phyloP scores from a whole-genome alignment of 2,113 vertebrate genomes.

The Dolichotis patagonum region DNA sequence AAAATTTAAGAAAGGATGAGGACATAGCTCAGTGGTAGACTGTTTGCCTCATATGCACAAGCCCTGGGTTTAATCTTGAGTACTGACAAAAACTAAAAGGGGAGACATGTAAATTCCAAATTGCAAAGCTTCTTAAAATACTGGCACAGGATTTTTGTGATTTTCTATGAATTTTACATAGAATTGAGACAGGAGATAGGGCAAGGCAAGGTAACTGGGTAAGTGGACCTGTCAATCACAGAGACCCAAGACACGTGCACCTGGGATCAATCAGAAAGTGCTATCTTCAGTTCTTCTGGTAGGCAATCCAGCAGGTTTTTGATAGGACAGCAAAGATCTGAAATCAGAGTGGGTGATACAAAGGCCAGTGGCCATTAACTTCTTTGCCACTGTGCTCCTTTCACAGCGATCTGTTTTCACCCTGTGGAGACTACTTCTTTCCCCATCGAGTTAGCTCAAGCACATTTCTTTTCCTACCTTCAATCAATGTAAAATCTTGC shows the following conservation, averaged over 20 bases:
- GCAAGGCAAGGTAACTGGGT: neutral
- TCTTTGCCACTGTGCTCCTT: neutral
- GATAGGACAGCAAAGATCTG: neutral
- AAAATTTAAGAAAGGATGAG: neutral
- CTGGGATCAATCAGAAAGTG: neutral
- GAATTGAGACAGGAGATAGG: neutral
- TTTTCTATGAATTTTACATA: conserved; percentile 36
- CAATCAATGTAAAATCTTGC: neutral
- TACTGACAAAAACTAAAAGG: neutral
- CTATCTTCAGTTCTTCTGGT: neutral
- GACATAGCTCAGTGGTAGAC: neutral
- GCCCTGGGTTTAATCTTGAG: neutral
- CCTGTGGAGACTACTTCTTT: neutral
- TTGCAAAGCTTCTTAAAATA: conserved; percentile 20
- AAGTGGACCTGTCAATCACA: neutral
- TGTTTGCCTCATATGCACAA: neutral
- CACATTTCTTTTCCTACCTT: neutral
- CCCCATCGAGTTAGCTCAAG: neutral
- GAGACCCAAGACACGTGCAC: neutral
- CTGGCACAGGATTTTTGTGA: neutral
- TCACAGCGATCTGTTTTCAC: neutral
- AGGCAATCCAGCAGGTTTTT: neutral
- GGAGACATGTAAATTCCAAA: neutral
- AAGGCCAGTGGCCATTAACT: neutral
- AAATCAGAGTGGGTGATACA: neutral